Percentiles rank a stretch among this genome's conserved stretches.
Conservation (phyloP, 2,888 invertebrate genomes). For the Gymnocheta viridis region DNA sequence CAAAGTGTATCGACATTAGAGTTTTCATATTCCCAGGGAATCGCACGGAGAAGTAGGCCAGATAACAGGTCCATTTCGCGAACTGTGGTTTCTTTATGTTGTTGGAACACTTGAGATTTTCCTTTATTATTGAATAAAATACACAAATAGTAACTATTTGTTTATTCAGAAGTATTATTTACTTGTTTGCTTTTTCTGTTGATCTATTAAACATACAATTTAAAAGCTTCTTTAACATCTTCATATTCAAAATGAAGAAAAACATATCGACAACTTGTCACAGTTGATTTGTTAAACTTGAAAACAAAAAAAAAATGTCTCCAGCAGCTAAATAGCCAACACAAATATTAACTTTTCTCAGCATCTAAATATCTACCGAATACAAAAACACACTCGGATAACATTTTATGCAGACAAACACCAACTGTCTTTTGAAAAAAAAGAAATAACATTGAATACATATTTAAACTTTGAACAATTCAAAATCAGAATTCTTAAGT, state of each 20-base stretch:
- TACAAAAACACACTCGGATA: slow-evolving; percentile 30
- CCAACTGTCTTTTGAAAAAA: neutral
- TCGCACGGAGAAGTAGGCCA: no score
- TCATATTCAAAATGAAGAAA: slow-evolving; percentile 21
- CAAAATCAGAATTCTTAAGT: slow-evolving; percentile 1
- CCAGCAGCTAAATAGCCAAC: slow-evolving; percentile 44
- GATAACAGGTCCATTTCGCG: no score
- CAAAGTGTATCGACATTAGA: no score
- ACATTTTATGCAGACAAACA: slow-evolving; percentile 6
- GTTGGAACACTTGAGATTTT: no score
- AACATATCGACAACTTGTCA: slow-evolving; percentile 46
- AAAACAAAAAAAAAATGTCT: slow-evolving; percentile 28
- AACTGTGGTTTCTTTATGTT: no score
- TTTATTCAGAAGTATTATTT: no score
- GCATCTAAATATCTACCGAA: slow-evolving; percentile 43
- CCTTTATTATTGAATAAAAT: no score
- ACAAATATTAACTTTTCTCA: slow-evolving; percentile 69
- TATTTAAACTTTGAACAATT: slow-evolving; percentile 47
- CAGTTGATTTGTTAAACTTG: slow-evolving; percentile 46
- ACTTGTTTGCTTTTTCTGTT: neutral
- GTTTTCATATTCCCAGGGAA: no score
- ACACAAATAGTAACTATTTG: no score
- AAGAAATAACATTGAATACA: slow-evolving; percentile 33
- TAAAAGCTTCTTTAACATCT: slow-evolving; percentile 17
- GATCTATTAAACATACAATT: neutral